Evolutionary conservation across 2,888 invertebrate species (phyloP), one percentile per base, ranked within the genome.

Genomic region (Tyria jacobaeae): DNA sequence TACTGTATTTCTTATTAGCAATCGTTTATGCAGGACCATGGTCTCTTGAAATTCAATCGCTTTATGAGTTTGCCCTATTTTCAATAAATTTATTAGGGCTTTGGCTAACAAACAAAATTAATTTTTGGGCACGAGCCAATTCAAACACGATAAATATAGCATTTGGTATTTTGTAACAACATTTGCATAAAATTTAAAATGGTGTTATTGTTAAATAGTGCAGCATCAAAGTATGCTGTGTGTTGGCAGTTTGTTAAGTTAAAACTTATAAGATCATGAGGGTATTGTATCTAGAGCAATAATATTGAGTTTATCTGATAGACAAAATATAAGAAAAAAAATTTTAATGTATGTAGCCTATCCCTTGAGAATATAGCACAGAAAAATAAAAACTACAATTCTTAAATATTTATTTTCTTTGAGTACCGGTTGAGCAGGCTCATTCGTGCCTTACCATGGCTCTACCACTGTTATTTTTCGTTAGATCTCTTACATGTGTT

Each of bases 1-100:
- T 51, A 12, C 21, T 44, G 12, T 12, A 44, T 3, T 21, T 21
- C 27, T 25, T 39, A 71, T 74, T 64, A 49, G 56, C 34, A 24
- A 24, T 55, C 55, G 60, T 55, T 64, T 74, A 76, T 74, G 75
- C 75, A 39, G 48, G 37, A 59, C 41, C 72, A 76, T 57, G 72
- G 49, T 47, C 47, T 41, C 39, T 56, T 50, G 54, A 35, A 37
- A 12, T 51, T 60, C 52, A 60, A 60, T 41, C 60, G 66, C 58
- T 65, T 64, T 69, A 65, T 64, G 52, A 60, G 41, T 61, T 52
- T 48, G 15, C 64, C 59, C 66, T 64, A 60, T 27, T 41, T 60
- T 59, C 61, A 68, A 71, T 70, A 71, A 75, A 70, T 70, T 61
- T 63, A 71, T 68, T 31, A 15, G 21, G 21, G 50, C 50, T 50